Conservation (phyloP, 2,797 vertebrate species). For the Pteropus rufus region DNA sequence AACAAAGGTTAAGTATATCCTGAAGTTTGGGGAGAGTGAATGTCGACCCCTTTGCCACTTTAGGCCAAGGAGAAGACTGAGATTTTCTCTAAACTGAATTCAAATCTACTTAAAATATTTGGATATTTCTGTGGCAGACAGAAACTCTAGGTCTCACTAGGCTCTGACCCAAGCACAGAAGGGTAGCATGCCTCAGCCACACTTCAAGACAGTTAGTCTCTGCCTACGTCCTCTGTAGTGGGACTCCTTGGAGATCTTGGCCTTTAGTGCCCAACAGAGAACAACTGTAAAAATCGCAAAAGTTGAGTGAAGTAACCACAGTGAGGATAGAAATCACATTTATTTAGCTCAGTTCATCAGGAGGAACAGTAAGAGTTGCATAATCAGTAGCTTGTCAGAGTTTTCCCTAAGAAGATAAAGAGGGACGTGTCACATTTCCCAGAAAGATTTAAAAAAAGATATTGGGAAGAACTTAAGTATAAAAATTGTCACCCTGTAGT, state of each 20-base stretch:
- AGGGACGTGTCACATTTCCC: not conserved
- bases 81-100: not conserved
- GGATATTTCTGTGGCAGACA: not conserved
- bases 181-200: not conserved
- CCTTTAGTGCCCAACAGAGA: not conserved
- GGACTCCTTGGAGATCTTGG: not conserved
- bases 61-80: not conserved
- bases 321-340: not conserved
- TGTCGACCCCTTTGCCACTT: not conserved
- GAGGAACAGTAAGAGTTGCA: not conserved
- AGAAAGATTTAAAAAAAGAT: not conserved
- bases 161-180: not conserved
- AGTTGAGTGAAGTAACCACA: not conserved
- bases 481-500: not conserved
- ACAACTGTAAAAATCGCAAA: not conserved
- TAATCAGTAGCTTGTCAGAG: not conserved
- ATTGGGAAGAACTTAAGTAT: not conserved
- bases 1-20: not conserved
- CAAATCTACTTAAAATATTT: slow-evolving; percentile 9
- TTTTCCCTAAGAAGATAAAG: not conserved
- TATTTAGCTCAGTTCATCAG: not conserved
- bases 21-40: not conserved
- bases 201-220: not conserved
- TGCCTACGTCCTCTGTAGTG: not conserved
- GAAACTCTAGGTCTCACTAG: not conserved